A percentile compares a stretch with the other conserved stretches of the same genome.
These are phyloP conservation scores for Sibirionetta formosa DNA, from an alignment of 2,797 vertebrate species.

Conservation along the genomic window DNA sequence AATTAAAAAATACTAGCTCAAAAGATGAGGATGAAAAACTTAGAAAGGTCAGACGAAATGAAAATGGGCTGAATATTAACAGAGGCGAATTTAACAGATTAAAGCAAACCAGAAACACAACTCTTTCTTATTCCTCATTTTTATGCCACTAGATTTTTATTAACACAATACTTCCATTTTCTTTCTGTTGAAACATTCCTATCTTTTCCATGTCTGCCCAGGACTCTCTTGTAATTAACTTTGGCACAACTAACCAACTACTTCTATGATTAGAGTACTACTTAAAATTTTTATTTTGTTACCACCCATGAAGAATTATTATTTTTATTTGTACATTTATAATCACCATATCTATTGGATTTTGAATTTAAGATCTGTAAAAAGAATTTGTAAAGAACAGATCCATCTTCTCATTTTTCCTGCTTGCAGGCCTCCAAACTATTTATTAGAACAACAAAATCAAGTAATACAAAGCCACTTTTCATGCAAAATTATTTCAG, in stretches of 20 bases:
- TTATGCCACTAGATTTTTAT: not conserved
- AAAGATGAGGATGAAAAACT: not conserved
- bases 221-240: not conserved
- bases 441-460: not conserved
- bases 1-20: not conserved
- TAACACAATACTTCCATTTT: not conserved
- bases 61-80: not conserved
- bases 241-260: not conserved
- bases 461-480: not conserved
- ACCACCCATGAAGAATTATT: not conserved
- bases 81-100: not conserved
- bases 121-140: not conserved
- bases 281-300: not conserved
- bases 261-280: not conserved
- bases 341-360: not conserved
- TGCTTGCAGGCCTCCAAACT: not conserved
- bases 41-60: not conserved
- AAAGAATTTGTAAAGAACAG: not conserved
- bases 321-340: not conserved
- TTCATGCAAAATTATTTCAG: not conserved
- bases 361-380: not conserved
- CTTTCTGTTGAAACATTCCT: not conserved
- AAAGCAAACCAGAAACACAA: not conserved
- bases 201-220: not conserved
- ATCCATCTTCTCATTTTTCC: not conserved